These are phyloP conservation scores for Phyllostomus discolor DNA, from an alignment of 2,113 vertebrate genomes.

Conservation along the genomic window DNA sequence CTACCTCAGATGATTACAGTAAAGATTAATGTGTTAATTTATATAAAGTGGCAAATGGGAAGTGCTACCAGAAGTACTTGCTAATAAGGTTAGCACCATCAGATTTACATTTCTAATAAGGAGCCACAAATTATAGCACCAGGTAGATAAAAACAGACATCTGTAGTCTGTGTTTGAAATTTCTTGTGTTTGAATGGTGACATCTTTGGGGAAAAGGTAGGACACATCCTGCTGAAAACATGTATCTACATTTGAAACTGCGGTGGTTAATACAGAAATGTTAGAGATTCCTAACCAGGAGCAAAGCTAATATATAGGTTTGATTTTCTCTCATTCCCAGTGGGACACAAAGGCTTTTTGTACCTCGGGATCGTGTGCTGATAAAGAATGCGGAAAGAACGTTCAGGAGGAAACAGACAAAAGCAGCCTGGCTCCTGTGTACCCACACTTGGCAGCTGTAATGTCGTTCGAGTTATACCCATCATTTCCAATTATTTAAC, in stretches of 20 bases:
- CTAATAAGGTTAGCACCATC: neutral
- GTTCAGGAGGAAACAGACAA: constrained; percentile 60
- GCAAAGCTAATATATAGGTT: constrained; percentile 26
- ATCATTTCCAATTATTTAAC: constrained; percentile 58
- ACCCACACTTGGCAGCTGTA: constrained; percentile 16
- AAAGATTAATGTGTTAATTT: neutral
- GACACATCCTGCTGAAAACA: neutral
- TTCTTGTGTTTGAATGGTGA: neutral
- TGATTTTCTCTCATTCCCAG: constrained; percentile 54
- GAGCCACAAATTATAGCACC: neutral
- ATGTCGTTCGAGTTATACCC: constrained; percentile 1
- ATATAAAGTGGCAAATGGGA: neutral
- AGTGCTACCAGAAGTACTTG: neutral
- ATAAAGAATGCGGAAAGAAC: constrained; percentile 68
- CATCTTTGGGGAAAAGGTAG: neutral
- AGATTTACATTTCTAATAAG: constrained; percentile 7
- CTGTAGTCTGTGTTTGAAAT: neutral
- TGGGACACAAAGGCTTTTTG: constrained; percentile 52
- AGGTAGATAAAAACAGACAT: neutral
- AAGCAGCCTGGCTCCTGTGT: neutral
- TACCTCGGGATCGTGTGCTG: constrained; percentile 49
- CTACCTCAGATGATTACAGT: neutral
- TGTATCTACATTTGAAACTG: constrained; percentile 47
- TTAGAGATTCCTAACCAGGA: constrained; percentile 20
- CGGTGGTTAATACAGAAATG: constrained; percentile 26